A percentile compares a stretch with the other conserved stretches of the same genome.
Conservation (phyloP, 2,797 vertebrate species). For the Zenarchopterus dispar region DNA sequence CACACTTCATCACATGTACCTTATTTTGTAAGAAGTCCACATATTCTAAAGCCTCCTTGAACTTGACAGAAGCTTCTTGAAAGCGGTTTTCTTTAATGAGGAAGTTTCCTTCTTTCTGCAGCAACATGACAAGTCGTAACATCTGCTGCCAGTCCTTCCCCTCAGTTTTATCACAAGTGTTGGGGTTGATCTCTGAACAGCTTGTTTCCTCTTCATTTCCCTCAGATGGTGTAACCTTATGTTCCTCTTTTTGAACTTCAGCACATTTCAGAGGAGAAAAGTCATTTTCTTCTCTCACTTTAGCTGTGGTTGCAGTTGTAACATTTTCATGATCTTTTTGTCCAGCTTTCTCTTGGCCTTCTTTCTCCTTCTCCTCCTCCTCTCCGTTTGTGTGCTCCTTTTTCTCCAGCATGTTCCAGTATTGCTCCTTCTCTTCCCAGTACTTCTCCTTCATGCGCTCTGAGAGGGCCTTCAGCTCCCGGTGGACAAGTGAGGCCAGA, state of each 20-base stretch:
- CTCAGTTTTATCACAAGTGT: constrained; percentile 27
- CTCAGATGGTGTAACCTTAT: constrained; percentile 11
- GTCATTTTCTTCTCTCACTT: constrained; percentile 7
- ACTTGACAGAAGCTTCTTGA: constrained; percentile 75
- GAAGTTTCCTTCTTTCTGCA: constrained; percentile 82
- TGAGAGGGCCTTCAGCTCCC: constrained; percentile 85
- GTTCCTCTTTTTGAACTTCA: constrained; percentile 21
- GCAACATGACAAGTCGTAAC: constrained; percentile 79
- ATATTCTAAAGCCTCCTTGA: constrained; percentile 78
- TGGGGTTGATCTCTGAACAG: constrained; percentile 15
- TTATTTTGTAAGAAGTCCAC: constrained; percentile 76
- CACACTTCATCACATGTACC: constrained; percentile 52
- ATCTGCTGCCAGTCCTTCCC: constrained; percentile 84
- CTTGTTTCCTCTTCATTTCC: constrained; percentile 20
- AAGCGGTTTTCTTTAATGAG: constrained; percentile 73
- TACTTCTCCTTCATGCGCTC: constrained; percentile 86
- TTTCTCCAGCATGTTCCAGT: constrained; percentile 83
- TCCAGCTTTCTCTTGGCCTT: background rate
- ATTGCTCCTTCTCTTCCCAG: constrained; percentile 85
- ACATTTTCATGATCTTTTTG: constrained; percentile 8
- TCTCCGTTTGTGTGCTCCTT: constrained; percentile 25
- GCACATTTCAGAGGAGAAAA: background rate
- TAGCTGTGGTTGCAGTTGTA: background rate
- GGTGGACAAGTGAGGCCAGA: constrained; percentile 81
- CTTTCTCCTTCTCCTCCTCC: constrained; percentile 6